phyloP scores from a whole-genome alignment of 2,113 vertebrate genomes.

The Psilopogon haemacephalus region DNA sequence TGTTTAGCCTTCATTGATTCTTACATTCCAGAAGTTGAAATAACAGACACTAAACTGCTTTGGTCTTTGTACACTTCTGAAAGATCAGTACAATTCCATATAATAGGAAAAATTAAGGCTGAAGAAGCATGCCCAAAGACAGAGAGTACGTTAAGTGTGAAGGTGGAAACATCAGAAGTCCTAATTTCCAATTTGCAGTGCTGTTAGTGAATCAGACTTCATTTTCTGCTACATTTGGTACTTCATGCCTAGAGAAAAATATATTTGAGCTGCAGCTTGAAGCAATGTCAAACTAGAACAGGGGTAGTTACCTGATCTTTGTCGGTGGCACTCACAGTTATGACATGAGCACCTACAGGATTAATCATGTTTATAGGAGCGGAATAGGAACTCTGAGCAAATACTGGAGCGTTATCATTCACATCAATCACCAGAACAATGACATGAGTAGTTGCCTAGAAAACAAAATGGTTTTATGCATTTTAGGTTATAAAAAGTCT shows the following conservation, averaged over 20 bases:
- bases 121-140: not conserved
- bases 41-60: not conserved
- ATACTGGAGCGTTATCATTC: slow-evolving; percentile 68
- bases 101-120: not conserved
- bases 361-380: slow-evolving; percentile 51
- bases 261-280: not conserved
- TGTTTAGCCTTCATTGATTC: not conserved
- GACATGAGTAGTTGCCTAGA: slow-evolving; percentile 20
- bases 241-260: not conserved
- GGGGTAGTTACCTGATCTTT: slow-evolving; percentile 55
- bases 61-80: not conserved
- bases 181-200: not conserved
- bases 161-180: not conserved
- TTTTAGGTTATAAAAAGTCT: not conserved
- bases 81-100: not conserved
- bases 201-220: not conserved
- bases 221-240: not conserved
- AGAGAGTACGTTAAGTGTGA: not conserved
- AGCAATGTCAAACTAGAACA: not conserved
- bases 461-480: not conserved
- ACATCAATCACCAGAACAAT: slow-evolving; percentile 53
- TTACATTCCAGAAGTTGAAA: not conserved
- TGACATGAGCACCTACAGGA: slow-evolving; percentile 37
- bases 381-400: slow-evolving; percentile 45
- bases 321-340: slow-evolving; percentile 49